A percentile compares a stretch with the other conserved stretches of the same genome.
Conservation (phyloP, 2,113 vertebrate species). For the Neopipo cinnamomea region DNA sequence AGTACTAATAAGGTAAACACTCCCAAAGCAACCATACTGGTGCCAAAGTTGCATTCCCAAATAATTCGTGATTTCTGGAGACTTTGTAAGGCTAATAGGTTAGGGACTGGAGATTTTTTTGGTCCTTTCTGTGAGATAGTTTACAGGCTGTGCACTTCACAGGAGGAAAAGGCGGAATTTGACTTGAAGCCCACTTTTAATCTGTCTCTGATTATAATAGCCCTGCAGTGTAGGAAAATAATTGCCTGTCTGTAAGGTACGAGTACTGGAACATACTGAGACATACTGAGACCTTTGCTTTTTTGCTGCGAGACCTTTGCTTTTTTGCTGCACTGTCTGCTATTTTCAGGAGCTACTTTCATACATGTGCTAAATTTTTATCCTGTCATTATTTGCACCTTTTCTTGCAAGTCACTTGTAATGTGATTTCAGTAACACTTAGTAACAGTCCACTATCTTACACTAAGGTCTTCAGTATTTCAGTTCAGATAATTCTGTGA, state of each 20-base stretch:
- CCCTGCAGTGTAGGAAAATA: background rate
- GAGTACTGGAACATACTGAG: background rate
- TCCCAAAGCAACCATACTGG: background rate
- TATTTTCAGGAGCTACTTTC: background rate
- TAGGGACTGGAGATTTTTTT: background rate
- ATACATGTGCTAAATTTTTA: background rate
- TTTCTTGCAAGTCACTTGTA: background rate
- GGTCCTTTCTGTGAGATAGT: background rate
- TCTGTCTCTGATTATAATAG: background rate
- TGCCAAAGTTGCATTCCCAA: background rate
- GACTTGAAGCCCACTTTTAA: background rate
- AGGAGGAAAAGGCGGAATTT: background rate
- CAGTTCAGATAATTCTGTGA: background rate
- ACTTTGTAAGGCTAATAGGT: background rate
- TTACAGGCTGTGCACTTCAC: background rate
- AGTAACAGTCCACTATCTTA: background rate
- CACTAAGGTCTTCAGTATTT: background rate
- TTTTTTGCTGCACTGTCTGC: background rate
- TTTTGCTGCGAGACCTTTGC: background rate
- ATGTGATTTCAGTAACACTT: background rate
- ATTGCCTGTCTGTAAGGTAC: background rate
- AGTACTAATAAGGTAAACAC: background rate
- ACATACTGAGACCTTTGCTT: background rate
- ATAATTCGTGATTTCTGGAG: background rate
- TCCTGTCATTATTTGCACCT: background rate